phyloP scores from a whole-genome alignment of 2,113 vertebrate species.

The Hylia prasina region DNA sequence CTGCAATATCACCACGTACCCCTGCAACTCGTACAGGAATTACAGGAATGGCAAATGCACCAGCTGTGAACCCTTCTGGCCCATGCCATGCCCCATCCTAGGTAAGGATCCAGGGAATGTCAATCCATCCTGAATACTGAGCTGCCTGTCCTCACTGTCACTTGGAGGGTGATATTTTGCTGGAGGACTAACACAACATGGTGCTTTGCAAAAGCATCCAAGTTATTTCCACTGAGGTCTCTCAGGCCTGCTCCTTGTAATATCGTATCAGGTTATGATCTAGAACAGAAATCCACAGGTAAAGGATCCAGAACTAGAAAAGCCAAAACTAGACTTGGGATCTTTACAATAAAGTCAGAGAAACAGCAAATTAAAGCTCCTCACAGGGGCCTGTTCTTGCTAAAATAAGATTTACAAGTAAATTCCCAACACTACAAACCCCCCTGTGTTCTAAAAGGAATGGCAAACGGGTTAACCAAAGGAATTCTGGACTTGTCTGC shows the following conservation, averaged over 20 bases:
- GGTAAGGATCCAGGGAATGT: constrained; percentile 68
- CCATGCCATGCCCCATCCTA: constrained; percentile 81
- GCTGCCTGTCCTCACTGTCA: neutral
- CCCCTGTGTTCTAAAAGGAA: neutral
- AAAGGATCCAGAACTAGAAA: neutral
- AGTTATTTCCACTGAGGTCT: neutral
- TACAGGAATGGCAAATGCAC: constrained; percentile 83
- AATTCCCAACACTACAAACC: neutral
- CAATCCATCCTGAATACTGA: neutral
- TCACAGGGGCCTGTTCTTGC: neutral
- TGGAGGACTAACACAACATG: rapidly evolving
- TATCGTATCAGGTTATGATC: neutral
- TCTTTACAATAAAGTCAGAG: neutral
- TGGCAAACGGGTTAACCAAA: neutral
- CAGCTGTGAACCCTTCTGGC: constrained; percentile 73
- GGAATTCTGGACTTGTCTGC: neutral
- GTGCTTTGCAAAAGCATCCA: neutral
- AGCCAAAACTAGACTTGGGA: neutral
- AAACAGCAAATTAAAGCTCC: neutral
- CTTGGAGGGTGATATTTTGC: neutral
- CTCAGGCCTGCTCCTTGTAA: neutral
- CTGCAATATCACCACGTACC: constrained; percentile 81
- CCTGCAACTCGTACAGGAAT: constrained; percentile 82
- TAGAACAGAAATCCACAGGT: neutral
- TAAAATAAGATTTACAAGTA: neutral